These are phyloP conservation scores for Epinephelus fuscoguttatus DNA, from an alignment of 2,113 vertebrate genomes.

Conservation along the genomic window DNA sequence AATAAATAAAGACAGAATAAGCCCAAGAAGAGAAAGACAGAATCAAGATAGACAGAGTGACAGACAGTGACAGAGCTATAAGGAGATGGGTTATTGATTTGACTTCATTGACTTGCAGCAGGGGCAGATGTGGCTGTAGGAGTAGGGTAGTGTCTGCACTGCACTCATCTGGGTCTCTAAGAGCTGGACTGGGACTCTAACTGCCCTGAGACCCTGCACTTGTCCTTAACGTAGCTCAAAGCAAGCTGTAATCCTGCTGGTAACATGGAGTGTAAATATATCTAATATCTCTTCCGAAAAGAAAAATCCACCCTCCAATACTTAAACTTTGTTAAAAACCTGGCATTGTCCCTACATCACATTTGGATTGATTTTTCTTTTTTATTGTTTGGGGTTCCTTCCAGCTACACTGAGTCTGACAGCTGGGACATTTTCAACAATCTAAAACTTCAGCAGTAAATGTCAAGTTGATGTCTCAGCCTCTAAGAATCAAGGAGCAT, in stretches of 20 bases:
- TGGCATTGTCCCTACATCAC: neutral
- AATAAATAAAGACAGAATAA: slow-evolving; percentile 72
- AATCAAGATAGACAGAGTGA: slow-evolving; percentile 68
- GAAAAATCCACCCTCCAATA: slow-evolving; percentile 42
- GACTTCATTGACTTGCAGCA: slow-evolving; percentile 74
- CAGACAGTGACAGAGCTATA: slow-evolving; percentile 71
- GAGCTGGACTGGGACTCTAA: slow-evolving; percentile 35
- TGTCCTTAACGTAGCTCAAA: slow-evolving; percentile 4
- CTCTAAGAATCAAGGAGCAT: slow-evolving; percentile 4
- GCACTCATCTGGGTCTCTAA: slow-evolving; percentile 41
- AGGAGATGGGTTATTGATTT: slow-evolving; percentile 76
- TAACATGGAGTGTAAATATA: neutral
- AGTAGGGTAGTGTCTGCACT: slow-evolving; percentile 48
- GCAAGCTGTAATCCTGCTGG: slow-evolving; percentile 11
- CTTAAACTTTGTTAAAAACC: neutral
- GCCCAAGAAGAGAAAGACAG: slow-evolving; percentile 65
- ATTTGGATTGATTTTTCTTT: slow-evolving; percentile 15
- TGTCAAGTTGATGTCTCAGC: slow-evolving; percentile 29
- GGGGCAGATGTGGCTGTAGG: slow-evolving; percentile 64
- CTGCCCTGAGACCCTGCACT: slow-evolving; percentile 23
- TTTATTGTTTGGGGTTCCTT: neutral
- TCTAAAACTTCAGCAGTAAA: slow-evolving; percentile 38
- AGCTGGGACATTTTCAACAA: slow-evolving; percentile 18
- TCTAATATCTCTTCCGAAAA: neutral
- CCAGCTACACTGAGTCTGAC: slow-evolving; percentile 9